phyloP scores from a whole-genome alignment of 2,888 invertebrate genomes.

The Strigamia crassipes region DNA sequence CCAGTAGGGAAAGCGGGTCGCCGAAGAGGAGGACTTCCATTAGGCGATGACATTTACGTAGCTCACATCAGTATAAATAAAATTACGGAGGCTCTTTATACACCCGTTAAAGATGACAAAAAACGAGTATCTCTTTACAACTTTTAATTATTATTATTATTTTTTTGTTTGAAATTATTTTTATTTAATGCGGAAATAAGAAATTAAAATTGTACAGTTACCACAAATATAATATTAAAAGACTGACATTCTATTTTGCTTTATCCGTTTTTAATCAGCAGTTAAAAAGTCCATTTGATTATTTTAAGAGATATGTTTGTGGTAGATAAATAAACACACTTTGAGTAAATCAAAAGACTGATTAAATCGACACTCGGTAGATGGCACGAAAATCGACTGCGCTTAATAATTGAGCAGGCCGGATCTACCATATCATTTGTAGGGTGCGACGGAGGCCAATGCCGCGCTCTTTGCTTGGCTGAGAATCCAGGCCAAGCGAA shows the following conservation, averaged over 20 bases:
- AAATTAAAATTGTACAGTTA: no score
- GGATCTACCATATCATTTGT: slow-evolving; percentile 24
- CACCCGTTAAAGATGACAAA: slow-evolving; percentile 47
- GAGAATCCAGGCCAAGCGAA: slow-evolving; percentile 40
- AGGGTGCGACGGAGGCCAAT: slow-evolving; percentile 38
- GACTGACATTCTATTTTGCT: no score
- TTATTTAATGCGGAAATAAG: no score
- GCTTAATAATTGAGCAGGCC: slow-evolving; percentile 15
- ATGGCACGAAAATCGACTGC: neutral
- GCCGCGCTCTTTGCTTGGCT: slow-evolving; percentile 37
- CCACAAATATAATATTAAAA: no score
- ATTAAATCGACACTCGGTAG: neutral
- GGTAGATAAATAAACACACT: neutral
- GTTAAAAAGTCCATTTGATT: neutral
- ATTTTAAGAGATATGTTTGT: neutral
- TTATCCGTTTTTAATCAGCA: neutral
- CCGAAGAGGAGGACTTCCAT: slow-evolving; percentile 53
- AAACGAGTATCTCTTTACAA: slow-evolving; percentile 49
- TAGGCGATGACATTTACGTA: slow-evolving; percentile 54
- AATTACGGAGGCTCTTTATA: slow-evolving; percentile 51
- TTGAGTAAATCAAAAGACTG: neutral
- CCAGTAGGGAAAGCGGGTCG: slow-evolving; percentile 52
- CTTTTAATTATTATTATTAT: slow-evolving; percentile 45
- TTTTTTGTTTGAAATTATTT: neutral
- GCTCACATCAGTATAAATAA: slow-evolving; percentile 53